A percentile compares a stretch with the other conserved stretches of the same genome.
Conservation (phyloP, 2,888 invertebrate species). For the Conomelus anceps region DNA sequence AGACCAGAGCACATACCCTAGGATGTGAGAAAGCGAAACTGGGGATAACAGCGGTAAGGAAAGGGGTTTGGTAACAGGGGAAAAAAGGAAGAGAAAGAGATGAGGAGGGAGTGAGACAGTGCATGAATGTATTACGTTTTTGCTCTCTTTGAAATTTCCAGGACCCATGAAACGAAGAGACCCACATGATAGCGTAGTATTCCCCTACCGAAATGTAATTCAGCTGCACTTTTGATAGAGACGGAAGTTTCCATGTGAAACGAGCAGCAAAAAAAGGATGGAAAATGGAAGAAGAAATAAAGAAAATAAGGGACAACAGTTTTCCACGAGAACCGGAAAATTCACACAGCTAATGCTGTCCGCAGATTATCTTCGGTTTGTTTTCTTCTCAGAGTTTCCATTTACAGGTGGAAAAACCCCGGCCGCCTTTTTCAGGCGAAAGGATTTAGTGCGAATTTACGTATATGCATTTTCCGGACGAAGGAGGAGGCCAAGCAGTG, state of each 20-base stretch:
- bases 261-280: background rate
- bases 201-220: background rate
- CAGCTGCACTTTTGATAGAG: background rate
- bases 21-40: background rate
- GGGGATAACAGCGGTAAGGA: background rate
- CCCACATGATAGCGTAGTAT: background rate
- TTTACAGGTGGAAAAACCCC: background rate
- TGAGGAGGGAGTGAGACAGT: background rate
- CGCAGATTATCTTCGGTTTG: background rate
- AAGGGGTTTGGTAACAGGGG: background rate
- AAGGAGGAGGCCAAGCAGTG: too few species aligned
- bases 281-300: background rate
- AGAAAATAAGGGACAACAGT: background rate
- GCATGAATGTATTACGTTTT: background rate
- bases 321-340: background rate
- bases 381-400: background rate
- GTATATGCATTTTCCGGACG: background rate
- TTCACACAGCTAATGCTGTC: background rate
- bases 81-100: background rate
- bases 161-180: background rate
- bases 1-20: background rate
- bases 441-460: background rate
- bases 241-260: background rate
- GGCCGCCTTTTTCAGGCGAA: background rate
- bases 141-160: background rate